These are phyloP conservation scores for Trachelus troglodyta DNA, from an alignment of 2,888 invertebrate genomes.

Conservation along the genomic window DNA sequence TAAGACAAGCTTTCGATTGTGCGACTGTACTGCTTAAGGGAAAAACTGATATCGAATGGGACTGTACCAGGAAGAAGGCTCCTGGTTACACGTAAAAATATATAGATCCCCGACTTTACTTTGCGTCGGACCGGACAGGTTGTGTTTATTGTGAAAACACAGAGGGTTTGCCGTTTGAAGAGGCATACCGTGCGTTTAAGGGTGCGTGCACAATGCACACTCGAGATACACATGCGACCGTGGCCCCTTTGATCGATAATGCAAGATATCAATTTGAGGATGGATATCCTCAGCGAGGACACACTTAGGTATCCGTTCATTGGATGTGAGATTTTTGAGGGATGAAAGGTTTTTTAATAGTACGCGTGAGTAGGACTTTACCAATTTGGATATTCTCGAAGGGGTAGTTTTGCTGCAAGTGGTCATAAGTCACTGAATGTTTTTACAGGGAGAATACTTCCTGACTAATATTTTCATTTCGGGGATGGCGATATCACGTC, in stretches of 20 bases:
- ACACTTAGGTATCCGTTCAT: not conserved
- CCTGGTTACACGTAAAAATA: not conserved
- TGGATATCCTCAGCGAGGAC: not conserved
- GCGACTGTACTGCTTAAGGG: not conserved
- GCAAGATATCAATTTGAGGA: not conserved
- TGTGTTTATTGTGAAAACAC: conserved; percentile 62
- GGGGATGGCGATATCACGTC: not conserved
- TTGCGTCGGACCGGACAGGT: conserved; percentile 52
- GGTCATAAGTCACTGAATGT: not conserved
- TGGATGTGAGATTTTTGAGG: not conserved
- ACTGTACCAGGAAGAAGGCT: not conserved
- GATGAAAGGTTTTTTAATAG: not conserved
- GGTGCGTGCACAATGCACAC: conserved; percentile 31
- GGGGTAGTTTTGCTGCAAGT: not conserved
- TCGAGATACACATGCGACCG: not conserved
- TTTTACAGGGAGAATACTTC: not conserved
- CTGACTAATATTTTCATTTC: conserved; percentile 11
- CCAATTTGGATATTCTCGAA: not conserved
- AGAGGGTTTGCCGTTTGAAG: conserved; percentile 33
- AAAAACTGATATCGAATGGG: not conserved
- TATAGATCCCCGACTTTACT: conserved; percentile 42
- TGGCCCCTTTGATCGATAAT: conserved; percentile 14
- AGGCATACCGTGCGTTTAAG: conserved; percentile 32
- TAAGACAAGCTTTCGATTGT: not conserved
- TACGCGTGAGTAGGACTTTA: not conserved